phyloP scores from a whole-genome alignment of 2,113 vertebrate genomes.

The Corydoras sp. region DNA sequence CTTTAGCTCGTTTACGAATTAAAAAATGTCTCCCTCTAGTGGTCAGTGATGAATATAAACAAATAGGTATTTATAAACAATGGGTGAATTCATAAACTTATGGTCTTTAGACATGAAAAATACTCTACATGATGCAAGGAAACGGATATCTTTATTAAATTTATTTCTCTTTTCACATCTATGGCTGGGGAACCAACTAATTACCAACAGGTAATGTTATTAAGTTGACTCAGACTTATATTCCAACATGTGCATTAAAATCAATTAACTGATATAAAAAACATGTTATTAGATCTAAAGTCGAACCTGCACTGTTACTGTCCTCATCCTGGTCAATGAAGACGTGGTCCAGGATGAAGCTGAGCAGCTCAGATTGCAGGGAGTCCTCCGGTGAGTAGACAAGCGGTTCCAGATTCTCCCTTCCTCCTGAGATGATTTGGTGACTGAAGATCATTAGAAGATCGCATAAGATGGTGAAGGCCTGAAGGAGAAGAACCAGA shows the following conservation, averaged over 20 bases:
- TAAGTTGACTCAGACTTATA: too few relatives aligned
- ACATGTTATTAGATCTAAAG: not conserved
- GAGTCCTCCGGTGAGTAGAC: constrained; percentile 92
- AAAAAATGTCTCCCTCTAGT: constrained; percentile 15
- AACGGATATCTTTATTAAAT: too few relatives aligned
- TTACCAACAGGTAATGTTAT: too few relatives aligned
- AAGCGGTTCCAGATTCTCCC: constrained; percentile 89
- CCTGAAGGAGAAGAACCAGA: constrained; percentile 59
- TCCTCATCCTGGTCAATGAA: constrained; percentile 99
- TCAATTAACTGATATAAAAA: too few relatives aligned
- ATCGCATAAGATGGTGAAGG: constrained; percentile 97
- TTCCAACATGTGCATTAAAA: too few relatives aligned
- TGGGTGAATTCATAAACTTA: not conserved
- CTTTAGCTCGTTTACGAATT: not conserved
- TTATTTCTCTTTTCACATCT: too few relatives aligned
- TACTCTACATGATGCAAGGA: too few relatives aligned
- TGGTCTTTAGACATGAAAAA: not conserved
- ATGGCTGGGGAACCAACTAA: too few relatives aligned
- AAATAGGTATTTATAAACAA: not conserved
- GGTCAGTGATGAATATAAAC: not conserved
- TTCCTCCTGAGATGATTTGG: constrained; percentile 94
- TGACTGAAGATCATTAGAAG: constrained; percentile 99
- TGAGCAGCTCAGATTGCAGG: constrained; percentile 89
- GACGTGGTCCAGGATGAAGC: constrained; percentile 97
- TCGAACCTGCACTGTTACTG: constrained; percentile 75